Conservation (phyloP, 2,888 invertebrate species). For the Oasisia sp. region DNA sequence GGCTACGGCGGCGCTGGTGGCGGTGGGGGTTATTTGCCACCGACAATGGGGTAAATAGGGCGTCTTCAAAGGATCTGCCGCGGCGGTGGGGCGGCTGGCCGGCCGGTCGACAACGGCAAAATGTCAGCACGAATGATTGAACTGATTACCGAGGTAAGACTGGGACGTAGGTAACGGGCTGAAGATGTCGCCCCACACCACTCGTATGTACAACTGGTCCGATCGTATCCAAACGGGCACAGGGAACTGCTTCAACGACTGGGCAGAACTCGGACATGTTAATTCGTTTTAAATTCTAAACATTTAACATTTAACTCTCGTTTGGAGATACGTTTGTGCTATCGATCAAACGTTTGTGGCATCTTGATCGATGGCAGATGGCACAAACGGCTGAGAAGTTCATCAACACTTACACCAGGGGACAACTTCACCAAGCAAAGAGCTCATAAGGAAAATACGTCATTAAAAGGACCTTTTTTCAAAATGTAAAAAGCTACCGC, state of each 20-base stretch:
- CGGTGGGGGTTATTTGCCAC: neutral
- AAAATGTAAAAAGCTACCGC: no score
- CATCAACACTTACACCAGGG: no score
- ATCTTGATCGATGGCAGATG: neutral
- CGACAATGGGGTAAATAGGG: conserved; percentile 11
- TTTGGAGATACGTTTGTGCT: neutral
- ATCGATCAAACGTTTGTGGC: neutral
- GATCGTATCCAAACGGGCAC: neutral
- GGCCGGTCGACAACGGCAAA: conserved; percentile 5
- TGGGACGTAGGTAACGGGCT: conserved; percentile 2
- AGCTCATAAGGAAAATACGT: no score
- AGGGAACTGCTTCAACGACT: neutral
- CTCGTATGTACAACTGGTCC: neutral
- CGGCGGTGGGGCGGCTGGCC: neutral
- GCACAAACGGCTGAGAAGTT: neutral
- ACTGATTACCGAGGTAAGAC: neutral
- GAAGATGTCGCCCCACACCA: neutral
- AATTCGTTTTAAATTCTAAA: neutral
- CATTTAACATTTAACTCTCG: neutral
- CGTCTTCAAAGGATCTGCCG: conserved; percentile 17
- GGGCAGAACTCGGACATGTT: neutral
- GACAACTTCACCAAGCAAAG: no score
- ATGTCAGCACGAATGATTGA: neutral
- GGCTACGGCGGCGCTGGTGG: conserved; percentile 4
- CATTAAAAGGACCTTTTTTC: no score